phyloP scores from a whole-genome alignment of 30 jellyfish, hydroid and myxozoan species.

The Thelohanellus kitauei region DNA sequence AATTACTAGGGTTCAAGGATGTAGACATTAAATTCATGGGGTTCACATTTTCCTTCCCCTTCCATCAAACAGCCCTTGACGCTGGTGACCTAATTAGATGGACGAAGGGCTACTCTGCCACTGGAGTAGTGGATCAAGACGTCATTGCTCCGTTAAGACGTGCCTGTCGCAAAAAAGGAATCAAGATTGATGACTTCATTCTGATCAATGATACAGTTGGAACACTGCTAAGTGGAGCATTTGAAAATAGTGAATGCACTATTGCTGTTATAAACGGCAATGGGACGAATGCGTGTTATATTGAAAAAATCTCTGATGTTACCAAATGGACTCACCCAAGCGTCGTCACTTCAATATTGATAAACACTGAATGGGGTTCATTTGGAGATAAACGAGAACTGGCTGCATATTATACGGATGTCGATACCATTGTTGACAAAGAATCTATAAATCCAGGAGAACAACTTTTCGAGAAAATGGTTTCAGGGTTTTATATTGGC shows the following conservation, averaged over 20 bases:
- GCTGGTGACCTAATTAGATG: constrained; percentile 54
- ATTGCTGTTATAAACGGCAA: constrained; percentile 81
- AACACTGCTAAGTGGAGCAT: no score
- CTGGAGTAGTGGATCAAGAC: constrained; percentile 66
- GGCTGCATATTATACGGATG: constrained; percentile 19
- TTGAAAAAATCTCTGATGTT: constrained; percentile 24
- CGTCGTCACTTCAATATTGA: constrained; percentile 26
- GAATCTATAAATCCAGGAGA: constrained; percentile 65
- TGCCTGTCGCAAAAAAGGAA: no score
- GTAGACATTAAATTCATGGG: constrained; percentile 33
- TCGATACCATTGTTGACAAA: constrained; percentile 24
- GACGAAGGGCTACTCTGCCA: constrained; percentile 81
- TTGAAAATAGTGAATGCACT: constrained; percentile 30
- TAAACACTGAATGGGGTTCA: constrained; percentile 98
- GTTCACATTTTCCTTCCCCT: constrained; percentile 76
- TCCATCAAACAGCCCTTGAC: constrained; percentile 34
- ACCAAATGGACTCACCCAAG: constrained; percentile 48
- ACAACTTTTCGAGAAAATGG: constrained; percentile 84
- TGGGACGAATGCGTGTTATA: constrained; percentile 94
- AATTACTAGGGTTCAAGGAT: constrained; percentile 15
- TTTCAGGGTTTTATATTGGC: no score
- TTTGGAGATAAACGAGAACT: constrained; percentile 78
- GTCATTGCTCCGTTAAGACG: constrained; percentile 18
- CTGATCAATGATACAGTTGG: no score
- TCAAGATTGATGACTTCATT: no score